Base-by-base conservation (phyloP, 2,797 vertebrate species). In the Stomatorhinus walkeri region DNA sequence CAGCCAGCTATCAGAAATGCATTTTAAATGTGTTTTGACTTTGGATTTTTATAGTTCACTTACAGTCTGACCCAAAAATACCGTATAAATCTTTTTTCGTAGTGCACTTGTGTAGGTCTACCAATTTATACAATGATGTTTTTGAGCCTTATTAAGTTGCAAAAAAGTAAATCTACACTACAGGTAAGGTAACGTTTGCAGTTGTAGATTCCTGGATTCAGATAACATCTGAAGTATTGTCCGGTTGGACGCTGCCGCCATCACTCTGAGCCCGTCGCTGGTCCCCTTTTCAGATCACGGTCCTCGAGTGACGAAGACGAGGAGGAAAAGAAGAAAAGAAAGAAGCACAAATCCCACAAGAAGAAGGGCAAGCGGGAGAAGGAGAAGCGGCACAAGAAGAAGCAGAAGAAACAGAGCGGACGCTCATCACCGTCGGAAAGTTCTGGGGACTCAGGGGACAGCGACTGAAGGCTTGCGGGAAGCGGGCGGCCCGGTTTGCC, bases 271-370 rank as follows among this genome's bases (percentile, higher is more conserved):
- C 79, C n/a, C 8, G 36, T 36, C 14, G 3, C 54, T 14, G 12
- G 3, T 40, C 12, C n/a, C 32, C 54, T 8, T 43, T 24, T 24
- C 91, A 97, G 97, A 89, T 95, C 95, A 89, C 92, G 93, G 51
- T 96, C 91, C 28, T 92, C 96, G 49, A 96, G 94, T 93, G 93
- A 95, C 48, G 96, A 96, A 91, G 95, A 96, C 0, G 95, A 95
- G 10, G 91, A 92, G 5, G 93, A 92, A 89, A 97, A 93, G 4
- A 93, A 92, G 89, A 97, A 93, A 93, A 93, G 94, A 91, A 97
- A 96, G 93, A 97, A 96, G 89, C 94, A 96, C 90, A 97, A 96
- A 90, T 93, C 91, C 76, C 95, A 94, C 89, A 97, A 95, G 92
- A 97, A 96, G 93, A 95, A 95, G 92, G 96, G 94, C 89, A 96